Percentiles rank a stretch among this genome's conserved stretches.
Conservation (phyloP, 1,140 invertebrate genomes). For the Mya arenaria region DNA sequence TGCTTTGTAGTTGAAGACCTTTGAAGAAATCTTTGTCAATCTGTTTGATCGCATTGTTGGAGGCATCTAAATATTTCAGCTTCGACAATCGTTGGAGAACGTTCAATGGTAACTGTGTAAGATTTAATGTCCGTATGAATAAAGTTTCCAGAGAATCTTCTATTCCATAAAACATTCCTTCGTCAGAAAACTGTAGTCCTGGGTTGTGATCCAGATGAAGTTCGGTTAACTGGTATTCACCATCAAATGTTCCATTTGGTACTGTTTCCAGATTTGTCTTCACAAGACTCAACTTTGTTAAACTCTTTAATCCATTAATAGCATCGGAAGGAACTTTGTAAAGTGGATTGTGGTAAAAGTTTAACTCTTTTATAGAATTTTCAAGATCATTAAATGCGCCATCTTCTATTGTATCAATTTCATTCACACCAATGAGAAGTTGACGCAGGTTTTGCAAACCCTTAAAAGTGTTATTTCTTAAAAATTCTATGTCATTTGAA, state of each 20-base stretch:
- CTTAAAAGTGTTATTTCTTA: conserved; percentile 32
- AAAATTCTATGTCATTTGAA: conserved; percentile 33
- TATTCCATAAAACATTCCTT: conserved; percentile 43
- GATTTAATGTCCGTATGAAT: conserved; percentile 34
- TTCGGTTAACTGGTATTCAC: conserved; percentile 40
- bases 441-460: conserved; percentile 28
- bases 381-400: conserved; percentile 35
- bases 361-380: conserved; percentile 42
- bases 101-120: conserved; percentile 32
- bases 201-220: conserved; percentile 46
- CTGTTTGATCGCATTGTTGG: conserved; percentile 35
- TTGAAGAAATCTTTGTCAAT: conserved; percentile 52
- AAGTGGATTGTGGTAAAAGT: conserved; percentile 51
- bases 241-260: conserved; percentile 46
- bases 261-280: conserved; percentile 32
- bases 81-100: conserved; percentile 14
- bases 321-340: conserved; percentile 39
- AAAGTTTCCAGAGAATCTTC: conserved; percentile 44
- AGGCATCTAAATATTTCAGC: conserved; percentile 37
- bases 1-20: conserved; percentile 7
- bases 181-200: conserved; percentile 25
- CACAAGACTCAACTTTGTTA: conserved; percentile 45
- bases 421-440: conserved; percentile 45
- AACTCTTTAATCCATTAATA: conserved; percentile 12
- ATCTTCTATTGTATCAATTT: conserved; percentile 43